A percentile compares a stretch with the other conserved stretches of the same genome.
These are phyloP conservation scores for Hoplostethus atlanticus DNA, from an alignment of 2,797 vertebrate species.

Conservation along the genomic window DNA sequence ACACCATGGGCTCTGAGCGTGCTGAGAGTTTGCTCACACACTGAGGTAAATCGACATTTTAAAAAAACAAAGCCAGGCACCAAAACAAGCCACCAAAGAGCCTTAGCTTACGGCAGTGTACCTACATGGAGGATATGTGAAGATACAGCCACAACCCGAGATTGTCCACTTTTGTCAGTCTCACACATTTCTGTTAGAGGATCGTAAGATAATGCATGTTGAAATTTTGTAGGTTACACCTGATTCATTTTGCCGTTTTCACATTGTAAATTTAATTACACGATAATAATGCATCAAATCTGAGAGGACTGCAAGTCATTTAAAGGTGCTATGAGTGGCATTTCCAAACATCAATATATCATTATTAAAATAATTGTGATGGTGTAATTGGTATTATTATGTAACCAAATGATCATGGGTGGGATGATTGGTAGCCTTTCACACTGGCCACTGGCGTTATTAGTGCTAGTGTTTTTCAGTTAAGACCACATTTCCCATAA, in stretches of 20 bases:
- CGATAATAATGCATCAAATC: slow-evolving; percentile 33
- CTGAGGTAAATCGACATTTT: not conserved
- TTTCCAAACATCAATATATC: no score
- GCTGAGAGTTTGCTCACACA: not conserved
- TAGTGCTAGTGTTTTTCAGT: no score
- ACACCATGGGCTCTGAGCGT: not conserved
- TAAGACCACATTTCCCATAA: no score
- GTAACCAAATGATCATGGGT: no score
- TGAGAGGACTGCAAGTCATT: not conserved
- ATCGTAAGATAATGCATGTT: not conserved
- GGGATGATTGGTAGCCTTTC: no score
- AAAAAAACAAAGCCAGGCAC: slow-evolving; percentile 7
- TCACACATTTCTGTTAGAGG: not conserved
- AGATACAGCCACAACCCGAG: not conserved
- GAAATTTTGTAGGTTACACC: not conserved
- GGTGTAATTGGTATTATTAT: no score
- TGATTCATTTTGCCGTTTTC: not conserved
- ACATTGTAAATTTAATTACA: slow-evolving; percentile 26
- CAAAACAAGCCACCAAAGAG: not conserved
- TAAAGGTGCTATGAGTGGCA: no score
- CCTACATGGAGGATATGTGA: not conserved
- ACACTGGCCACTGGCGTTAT: no score
- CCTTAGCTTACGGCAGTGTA: not conserved
- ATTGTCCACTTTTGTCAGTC: not conserved
- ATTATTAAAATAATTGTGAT: no score